These are phyloP conservation scores for Halichoeres trimaculatus DNA, from an alignment of 2,113 vertebrate species.

Conservation along the genomic window DNA sequence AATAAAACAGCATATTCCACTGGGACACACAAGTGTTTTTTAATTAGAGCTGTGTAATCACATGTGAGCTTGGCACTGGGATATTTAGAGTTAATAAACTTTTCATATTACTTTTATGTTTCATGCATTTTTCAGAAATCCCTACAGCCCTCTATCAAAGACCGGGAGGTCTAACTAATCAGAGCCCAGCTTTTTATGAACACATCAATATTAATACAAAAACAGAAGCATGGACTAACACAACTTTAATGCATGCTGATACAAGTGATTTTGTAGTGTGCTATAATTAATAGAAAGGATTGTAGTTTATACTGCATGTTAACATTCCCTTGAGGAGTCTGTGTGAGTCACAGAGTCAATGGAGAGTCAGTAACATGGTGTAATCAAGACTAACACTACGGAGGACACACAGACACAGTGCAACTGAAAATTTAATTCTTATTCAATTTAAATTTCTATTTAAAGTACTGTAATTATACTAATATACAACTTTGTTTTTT, in stretches of 20 bases:
- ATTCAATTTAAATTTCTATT: background rate
- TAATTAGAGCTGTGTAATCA: constrained; percentile 61
- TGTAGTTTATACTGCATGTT: constrained; percentile 65
- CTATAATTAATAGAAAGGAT: constrained; percentile 68
- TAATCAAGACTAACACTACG: constrained; percentile 46
- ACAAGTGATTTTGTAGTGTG: constrained; percentile 62
- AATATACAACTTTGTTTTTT: no score
- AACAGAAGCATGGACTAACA: constrained; percentile 71
- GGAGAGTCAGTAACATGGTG: constrained; percentile 6
- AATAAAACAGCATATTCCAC: constrained; percentile 26
- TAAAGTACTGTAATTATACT: background rate
- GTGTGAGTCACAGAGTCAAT: constrained; percentile 34
- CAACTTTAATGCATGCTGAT: constrained; percentile 75
- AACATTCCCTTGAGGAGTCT: constrained; percentile 41
- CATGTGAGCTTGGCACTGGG: constrained; percentile 43
- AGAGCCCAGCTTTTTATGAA: constrained; percentile 67
- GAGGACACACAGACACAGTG: background rate
- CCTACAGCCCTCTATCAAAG: constrained; percentile 69
- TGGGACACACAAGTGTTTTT: constrained; percentile 41
- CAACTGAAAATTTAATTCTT: background rate
- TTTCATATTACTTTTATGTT: constrained; percentile 82
- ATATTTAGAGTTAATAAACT: constrained; percentile 80
- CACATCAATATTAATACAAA: constrained; percentile 78
- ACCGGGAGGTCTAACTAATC: constrained; percentile 67
- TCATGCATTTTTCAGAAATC: constrained; percentile 80